Base-by-base conservation (phyloP, 37 sponge, comb jelly and placozoan genomes). In the Cliona cf. orientalis region DNA sequence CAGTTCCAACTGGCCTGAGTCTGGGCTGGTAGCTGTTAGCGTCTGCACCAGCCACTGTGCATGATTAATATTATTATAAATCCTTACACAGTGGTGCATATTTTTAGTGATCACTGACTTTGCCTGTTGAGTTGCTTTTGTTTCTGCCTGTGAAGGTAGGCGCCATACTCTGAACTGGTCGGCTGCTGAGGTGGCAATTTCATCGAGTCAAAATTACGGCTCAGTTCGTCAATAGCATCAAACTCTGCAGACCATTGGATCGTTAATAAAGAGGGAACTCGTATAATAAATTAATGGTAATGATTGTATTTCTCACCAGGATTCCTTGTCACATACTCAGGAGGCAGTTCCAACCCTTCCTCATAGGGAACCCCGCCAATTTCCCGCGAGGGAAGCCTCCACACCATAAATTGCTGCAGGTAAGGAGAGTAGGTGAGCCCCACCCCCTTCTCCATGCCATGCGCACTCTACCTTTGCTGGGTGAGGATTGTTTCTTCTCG, bases 401-500 rank as follows among this genome's bases (percentile, higher is more conserved):
- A 92, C 14, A 80, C 80, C 88, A 92, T 87, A 45, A 92, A 92
- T 84, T 87, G 87, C 92, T 92, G 56, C 39, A 26, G 28, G 11
- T 41, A 36, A 69, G 35, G 22, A 73, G 65, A 19, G 40, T 14
- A 33, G 26, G 55, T 22, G 32, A 76, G 69, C 80, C 70, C 80
- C 80, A 57, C 80, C 80, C 80, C 36, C 69, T 65, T 66, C 56
- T n/a, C n/a, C n/a, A n/a, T n/a, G n/a, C n/a, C 38, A 5, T 55
- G 40, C 22, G 19, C 2, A 1, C 5, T 64, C 39, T 66, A 91
- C 92, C 56, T 86, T 76, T 3, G 60, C 64, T 19, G 92, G 92
- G 43, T 91, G 92, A 38, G 92, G 92, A 73, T 91, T 91, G 64
- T 91, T 82, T 58, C 92, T 86, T 53, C 92, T 78, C 6, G 92